A percentile compares a stretch with the other conserved stretches of the same genome.
These are phyloP conservation scores for Sitta carolinensis DNA, from an alignment of 2,797 vertebrate species.

Conservation along the genomic window DNA sequence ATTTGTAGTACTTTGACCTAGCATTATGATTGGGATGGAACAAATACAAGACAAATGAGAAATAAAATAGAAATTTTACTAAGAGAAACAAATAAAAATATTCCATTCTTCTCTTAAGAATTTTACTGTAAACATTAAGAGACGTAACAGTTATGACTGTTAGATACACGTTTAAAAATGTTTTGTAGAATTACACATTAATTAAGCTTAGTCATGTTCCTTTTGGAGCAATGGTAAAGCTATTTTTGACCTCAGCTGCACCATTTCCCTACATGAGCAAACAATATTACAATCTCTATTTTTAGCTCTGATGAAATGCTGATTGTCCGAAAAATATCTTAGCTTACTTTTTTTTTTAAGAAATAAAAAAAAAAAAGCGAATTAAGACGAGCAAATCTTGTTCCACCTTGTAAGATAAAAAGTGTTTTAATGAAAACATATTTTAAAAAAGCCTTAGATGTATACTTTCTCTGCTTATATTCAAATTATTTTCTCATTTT, in stretches of 20 bases:
- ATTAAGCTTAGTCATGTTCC: slow-evolving; percentile 26
- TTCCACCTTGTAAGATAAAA: neutral
- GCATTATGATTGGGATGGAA: neutral
- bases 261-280: neutral
- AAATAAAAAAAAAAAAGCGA: neutral
- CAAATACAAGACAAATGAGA: neutral
- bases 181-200: neutral
- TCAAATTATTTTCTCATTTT: neutral
- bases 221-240: slow-evolving; percentile 10
- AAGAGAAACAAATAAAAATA: neutral
- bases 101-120: neutral
- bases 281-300: slow-evolving; percentile 5
- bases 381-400: neutral
- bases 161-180: neutral
- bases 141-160: neutral
- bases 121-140: neutral
- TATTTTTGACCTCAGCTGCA: slow-evolving; percentile 14
- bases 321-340: neutral
- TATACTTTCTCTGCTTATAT: neutral
- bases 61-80: neutral
- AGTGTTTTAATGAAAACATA: neutral
- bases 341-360: neutral
- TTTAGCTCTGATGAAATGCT: neutral
- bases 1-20: neutral
- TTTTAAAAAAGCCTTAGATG: neutral